A percentile compares a stretch with the other conserved stretches of the same genome.
These are phyloP conservation scores for Meteorus sp. DNA, from an alignment of 1,140 invertebrate species.

Conservation along the genomic window DNA sequence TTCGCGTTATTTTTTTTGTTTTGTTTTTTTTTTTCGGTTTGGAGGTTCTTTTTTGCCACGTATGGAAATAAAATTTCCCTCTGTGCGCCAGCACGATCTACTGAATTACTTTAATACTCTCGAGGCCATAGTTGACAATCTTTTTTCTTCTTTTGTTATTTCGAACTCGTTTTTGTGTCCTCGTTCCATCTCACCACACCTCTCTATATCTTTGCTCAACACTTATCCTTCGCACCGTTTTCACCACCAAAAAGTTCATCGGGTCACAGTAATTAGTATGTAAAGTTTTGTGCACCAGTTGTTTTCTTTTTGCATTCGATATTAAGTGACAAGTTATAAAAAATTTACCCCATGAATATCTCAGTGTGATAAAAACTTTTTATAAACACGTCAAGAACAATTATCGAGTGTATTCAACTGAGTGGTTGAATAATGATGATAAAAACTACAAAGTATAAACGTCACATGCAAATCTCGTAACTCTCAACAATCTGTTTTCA, in stretches of 20 bases:
- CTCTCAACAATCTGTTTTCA: no score
- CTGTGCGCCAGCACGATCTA: constrained; percentile 8
- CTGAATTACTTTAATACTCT: constrained; percentile 32
- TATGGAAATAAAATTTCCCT: constrained; percentile 20
- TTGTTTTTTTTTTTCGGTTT: not conserved
- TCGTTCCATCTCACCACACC: constrained; percentile 1
- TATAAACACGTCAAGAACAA: no score
- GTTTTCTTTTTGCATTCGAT: no score
- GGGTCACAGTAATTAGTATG: constrained; percentile 44
- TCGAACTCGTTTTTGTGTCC: not conserved
- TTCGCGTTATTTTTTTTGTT: not conserved
- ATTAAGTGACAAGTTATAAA: no score
- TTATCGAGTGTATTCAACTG: no score
- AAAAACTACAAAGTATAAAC: no score
- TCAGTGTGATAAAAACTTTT: no score
- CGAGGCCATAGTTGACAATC: constrained; percentile 10
- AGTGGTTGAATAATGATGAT: no score
- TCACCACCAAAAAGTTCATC: constrained; percentile 32
- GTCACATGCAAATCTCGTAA: no score
- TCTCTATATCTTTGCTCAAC: no score
- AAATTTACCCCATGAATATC: no score
- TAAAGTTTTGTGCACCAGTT: constrained; percentile 33
- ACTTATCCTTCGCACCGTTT: constrained; percentile 1
- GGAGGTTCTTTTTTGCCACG: constrained; percentile 12
- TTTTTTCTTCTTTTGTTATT: constrained; percentile 12